phyloP scores from a whole-genome alignment of 1,140 invertebrate genomes.

The honey bee (Apis mellifera) region DNA sequence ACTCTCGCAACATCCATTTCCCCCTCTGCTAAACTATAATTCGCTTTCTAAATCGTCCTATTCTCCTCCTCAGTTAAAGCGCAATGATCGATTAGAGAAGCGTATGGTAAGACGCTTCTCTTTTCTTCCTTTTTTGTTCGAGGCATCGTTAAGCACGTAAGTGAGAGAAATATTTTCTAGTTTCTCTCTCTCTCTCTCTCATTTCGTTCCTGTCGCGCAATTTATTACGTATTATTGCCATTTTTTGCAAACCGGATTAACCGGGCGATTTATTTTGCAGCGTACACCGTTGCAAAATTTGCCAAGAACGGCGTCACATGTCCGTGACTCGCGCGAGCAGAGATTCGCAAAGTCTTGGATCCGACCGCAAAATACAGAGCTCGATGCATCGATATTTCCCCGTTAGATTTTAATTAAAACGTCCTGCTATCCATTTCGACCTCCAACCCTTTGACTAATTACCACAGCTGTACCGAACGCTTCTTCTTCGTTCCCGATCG shows the following conservation, averaged over 20 bases:
- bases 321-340: neutral
- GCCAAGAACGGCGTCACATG: neutral
- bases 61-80: too few species aligned
- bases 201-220: neutral
- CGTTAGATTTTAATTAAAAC: conserved; percentile 23
- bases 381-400: neutral
- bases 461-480: neutral
- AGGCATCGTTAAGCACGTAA: too few species aligned
- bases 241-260: conserved; percentile 17
- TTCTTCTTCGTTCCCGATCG: neutral
- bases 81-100: too few species aligned
- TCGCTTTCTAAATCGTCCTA: conserved; percentile 8
- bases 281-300: neutral
- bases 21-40: neutral
- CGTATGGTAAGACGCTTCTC: too few species aligned
- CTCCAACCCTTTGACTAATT: neutral
- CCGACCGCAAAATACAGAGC: neutral
- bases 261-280: conserved; percentile 21
- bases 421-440: neutral
- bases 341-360: neutral
- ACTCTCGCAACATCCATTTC: neutral
- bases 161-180: too few species aligned
- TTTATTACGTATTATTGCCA: neutral
- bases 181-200: too few species aligned
- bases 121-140: too few species aligned